Evolutionary conservation across 2,113 vertebrate species (phyloP), one percentile per base, ranked within the genome.

Genomic region (Pheucticus melanocephalus): DNA sequence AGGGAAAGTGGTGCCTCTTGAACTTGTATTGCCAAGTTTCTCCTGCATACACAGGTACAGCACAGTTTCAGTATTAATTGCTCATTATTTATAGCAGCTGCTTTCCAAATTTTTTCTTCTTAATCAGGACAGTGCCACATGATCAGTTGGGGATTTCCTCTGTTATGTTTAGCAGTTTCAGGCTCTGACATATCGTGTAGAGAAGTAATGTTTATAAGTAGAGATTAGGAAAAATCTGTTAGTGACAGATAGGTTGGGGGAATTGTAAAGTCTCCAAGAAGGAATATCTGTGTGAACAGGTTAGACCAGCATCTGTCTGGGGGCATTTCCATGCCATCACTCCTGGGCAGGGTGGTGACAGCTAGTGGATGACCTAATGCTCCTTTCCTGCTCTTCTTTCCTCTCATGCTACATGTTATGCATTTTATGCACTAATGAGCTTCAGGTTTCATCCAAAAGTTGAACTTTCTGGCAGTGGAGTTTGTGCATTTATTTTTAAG

Each of bases 331-430:
- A 28, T 48, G 7, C 53, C 53, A n/a, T 76, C 33, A 7, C 53
- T 94, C 28, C 88, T 64, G 44, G 28, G 27, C 70, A 54, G 70
- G 16, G 4, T 76, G 53, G 23, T 68, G 54, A 56, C 70, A 87
- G 69, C 22, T 33, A 37, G 35, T 0, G 2, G 35, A 11, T 82
- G 66, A 87, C 54, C 73, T 64, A 31, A 17, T 57, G 53, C 53
- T 94, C 57, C 28, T 28, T 76, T 57, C 37, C 53, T 82, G 44
- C 57, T 45, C 39, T 76, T 76, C 66, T 79, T 57, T 65, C 17
- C 54, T 85, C 11, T 79, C 5, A 2, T 37, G 56, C 23, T 61
- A 14, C 3, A 3, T 35, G 9, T n/a, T 65, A 18, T 0, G 3
- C 33, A 31, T 90, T 87, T 91, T 80, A 25, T 1, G 2, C 54